Evolutionary conservation across 2,888 invertebrate species (phyloP).

Genomic region (Drosophila yooni): DNA sequence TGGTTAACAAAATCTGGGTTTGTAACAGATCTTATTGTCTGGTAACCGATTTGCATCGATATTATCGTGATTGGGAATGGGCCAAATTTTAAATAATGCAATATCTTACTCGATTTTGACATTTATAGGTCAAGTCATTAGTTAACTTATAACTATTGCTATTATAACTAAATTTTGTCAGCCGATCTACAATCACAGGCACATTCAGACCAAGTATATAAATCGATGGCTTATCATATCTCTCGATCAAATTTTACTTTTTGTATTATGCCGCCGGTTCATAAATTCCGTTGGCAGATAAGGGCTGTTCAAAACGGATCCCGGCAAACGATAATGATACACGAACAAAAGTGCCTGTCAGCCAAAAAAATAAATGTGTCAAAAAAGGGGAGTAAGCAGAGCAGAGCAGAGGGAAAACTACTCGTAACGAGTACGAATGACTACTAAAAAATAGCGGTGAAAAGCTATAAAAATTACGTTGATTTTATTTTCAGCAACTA

Average conservation of each 20-base stretch:
- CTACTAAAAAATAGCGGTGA: conserved; percentile 57
- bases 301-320: conserved; percentile 34
- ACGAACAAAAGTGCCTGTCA: conserved; percentile 73
- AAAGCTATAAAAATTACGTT: conserved; percentile 76
- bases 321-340: conserved; percentile 70
- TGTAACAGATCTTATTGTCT: not conserved
- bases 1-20: not conserved
- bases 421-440: conserved; percentile 31
- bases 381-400: conserved; percentile 53
- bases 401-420: conserved; percentile 27
- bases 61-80: not conserved
- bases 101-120: not conserved
- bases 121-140: not conserved
- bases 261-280: conserved; percentile 49
- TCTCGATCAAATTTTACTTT: conserved; percentile 30
- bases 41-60: not conserved
- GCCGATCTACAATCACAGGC: not conserved
- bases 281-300: conserved; percentile 56
- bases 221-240: conserved; percentile 29
- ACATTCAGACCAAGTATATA: not conserved
- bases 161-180: not conserved
- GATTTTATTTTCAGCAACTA: conserved; percentile 78
- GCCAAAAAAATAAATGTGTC: conserved; percentile 67
- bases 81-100: not conserved
- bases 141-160: not conserved